Base-by-base conservation (phyloP, 2,888 invertebrate genomes). In the Rhamnusium bicolor region DNA sequence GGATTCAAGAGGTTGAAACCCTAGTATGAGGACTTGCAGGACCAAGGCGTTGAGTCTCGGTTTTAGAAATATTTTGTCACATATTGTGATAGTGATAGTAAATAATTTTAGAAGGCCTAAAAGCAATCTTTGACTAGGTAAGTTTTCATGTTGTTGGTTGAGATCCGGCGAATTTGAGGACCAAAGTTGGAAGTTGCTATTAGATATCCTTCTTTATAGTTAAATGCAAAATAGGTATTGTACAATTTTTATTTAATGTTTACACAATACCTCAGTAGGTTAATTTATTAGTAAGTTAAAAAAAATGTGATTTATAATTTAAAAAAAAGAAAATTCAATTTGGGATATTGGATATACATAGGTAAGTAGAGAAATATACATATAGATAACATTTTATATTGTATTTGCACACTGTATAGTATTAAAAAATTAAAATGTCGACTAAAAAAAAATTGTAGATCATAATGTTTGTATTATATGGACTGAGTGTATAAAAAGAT, bases 1-100 rank as follows among this genome's bases (percentile, higher is more conserved):
- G 95, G 82, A 53, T 95, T 95, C 90, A 94, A 94, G 89, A 90
- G 94, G 86, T 91, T 95, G 88, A 93, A 93, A 88, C 92, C 92
- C 90, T 93, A 93, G 89, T 89, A 87, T 85, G 86, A 85, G 84
- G 84, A 70, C 53, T 75, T 73, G 24, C 69, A 71, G 4, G 75
- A 75, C 69, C 79, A 74, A 27, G 85, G 86, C 62, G 77, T 81
- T 72, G 85, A 86, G 81, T 86, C 86, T 72, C 83, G 84, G 76
- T 86, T 86, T 77, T 86, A 84, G 76, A 58, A 62, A 21, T 61
- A 72, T 58, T 61, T 72, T 72, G 68, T 76, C 77, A 78, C 77
- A 79, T 71, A 74, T 81, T 82, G 82, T 83, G 81, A 83, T 81
- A 79, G 78, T 77, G 71, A 51, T 75, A 73, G 74, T 72, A 62